A percentile compares a stretch with the other conserved stretches of the same genome.
These are phyloP conservation scores for Rousettus leschenaultii DNA, from an alignment of 2,113 vertebrate genomes.

Conservation along the genomic window DNA sequence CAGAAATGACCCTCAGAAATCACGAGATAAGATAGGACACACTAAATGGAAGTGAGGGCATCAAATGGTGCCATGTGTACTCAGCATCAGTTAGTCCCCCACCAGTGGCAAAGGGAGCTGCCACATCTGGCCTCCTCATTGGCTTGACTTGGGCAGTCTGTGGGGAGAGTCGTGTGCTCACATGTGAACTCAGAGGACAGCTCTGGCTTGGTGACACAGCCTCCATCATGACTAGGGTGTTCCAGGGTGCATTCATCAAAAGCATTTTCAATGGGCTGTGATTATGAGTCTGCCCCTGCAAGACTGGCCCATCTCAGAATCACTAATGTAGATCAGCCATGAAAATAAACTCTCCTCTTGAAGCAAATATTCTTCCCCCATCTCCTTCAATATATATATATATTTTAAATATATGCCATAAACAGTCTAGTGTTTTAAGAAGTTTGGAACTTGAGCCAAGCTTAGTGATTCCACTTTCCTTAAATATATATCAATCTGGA, in stretches of 20 bases:
- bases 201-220: neutral
- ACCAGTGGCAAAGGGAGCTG: conserved; percentile 18
- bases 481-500: neutral
- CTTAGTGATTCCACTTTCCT: neutral
- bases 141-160: conserved; percentile 51
- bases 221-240: neutral
- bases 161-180: neutral
- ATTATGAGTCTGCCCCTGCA: neutral
- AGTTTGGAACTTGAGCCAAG: neutral
- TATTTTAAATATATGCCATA: neutral
- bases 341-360: neutral
- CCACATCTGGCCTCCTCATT: conserved; percentile 6
- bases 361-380: neutral
- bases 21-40: neutral
- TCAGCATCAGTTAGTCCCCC: conserved; percentile 32
- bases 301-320: neutral
- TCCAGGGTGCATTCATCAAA: neutral
- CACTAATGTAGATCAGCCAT: neutral
- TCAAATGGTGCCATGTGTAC: neutral
- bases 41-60: conserved; percentile 34
- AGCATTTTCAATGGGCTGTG: neutral
- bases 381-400: neutral
- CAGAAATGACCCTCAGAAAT: conserved; percentile 35
- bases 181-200: conserved; percentile 40
- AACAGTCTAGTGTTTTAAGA: neutral